Base-by-base conservation (phyloP, 2,888 invertebrate species). In the Nesidiocoris tenuis region DNA sequence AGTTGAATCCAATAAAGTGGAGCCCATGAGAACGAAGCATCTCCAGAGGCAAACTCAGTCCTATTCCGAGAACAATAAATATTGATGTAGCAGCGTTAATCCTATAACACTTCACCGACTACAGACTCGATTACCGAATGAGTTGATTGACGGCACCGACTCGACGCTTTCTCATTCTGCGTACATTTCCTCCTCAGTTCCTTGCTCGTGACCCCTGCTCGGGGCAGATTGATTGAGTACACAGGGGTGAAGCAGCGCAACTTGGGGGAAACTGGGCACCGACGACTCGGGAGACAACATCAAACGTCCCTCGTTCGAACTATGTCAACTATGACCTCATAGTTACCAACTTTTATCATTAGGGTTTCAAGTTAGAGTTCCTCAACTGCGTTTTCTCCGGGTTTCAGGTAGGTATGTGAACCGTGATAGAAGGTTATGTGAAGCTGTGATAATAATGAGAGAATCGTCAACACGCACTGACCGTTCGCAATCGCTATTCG, bases 1-100 rank as follows among this genome's bases (percentile, higher is more conserved):
- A 5, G 17, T 12, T 54, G 22, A 59, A 70, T 70, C 70, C 21
- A 70, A 70, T 70, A 70, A 70, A 7, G 39, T 39, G 3, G 39
- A 39, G 59, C 56, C 23, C 64, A 9, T 24, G 70, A 23, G 39
- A 7, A 12, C 39, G 3, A 12, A 39, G 39, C 70, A 25, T 59
- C 57, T 59, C 70, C 70, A 24, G 70, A 70, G 59, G 70, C 23
- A 63, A 56, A 39, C 70, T 61, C 21, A 63, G 72, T 63, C 61
- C 61, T 61, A 63, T 72, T 61, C 61, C 22, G 72, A 23, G 72
- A 23, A 72, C 63, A 63, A 72, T 72, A 72, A 72, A 72, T 72
- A 72, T 72, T 72, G 72, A 72, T 72, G 39, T 72, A 72, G 61
- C 72, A 61, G 72, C 54, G 72, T 72, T 72, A 72, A 72, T 72